Base-by-base conservation (phyloP, 2,797 vertebrate species). In the Petrocephalus schoutedeni region DNA sequence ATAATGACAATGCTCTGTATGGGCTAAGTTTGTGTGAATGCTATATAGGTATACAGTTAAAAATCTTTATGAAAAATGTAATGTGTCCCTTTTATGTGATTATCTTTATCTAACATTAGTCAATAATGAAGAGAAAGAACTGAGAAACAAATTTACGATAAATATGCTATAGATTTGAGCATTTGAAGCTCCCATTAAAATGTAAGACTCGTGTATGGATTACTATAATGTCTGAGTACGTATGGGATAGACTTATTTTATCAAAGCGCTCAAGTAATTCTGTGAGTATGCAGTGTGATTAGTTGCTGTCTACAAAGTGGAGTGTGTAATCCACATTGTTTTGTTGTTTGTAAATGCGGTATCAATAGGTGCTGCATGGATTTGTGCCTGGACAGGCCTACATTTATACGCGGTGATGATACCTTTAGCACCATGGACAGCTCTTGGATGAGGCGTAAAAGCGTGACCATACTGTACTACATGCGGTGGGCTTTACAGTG, bases 341-440 rank as follows among this genome's bases (percentile, higher is more conserved):
- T 28, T 84, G 45, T 54, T 54, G 45, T 51, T 80, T n/a, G 41
- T 80, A 36, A 80, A 45, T 80, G 41, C 74, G 41, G 41, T 49
- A 49, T 16, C 74, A 41, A 10, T 80, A 49, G 41, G 49, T 80
- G 74, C 36, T 49, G 74, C 56, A 58, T 86, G 32, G 53, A 51
- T 61, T 58, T 86, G 9, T 64, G 41, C 14, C 16, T 51, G 16
- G 64, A 87, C 16, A 45, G 61, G 80, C 49, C 80, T 53, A 87
- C 4, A n/a, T 80, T 80, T 86, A 85, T 64, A 87, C 23, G 86
- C 32, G 53, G 64, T 88, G 61, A 57, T 88, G 45, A 51, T 74
- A 45, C 57, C 51, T 59, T 49, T 88, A 91, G 91, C 77, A 91
- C 90, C 89, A 87, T 91, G 90, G 89, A 91, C 89, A 91, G 91